Base-by-base conservation (phyloP, 2,888 invertebrate species). In the Adelognathus sp. region DNA sequence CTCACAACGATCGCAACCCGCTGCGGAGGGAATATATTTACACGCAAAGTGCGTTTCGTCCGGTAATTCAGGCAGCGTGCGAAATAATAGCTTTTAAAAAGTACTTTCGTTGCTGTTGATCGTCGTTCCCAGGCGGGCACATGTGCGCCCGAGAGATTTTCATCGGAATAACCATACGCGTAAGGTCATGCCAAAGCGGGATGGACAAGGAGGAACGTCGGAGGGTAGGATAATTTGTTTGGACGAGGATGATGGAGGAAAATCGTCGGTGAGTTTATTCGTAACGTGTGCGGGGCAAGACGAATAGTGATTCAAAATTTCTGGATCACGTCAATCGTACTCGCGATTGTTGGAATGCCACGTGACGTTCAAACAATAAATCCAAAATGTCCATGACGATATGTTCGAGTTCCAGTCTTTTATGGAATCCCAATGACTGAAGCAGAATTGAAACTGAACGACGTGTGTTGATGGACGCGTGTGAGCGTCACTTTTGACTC, bases 31-130 rank as follows among this genome's bases (percentile, higher is more conserved):
- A 52, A 50, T 44, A 61, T 71, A 71, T 58, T 7, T 24, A 31
- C 50, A 74, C 61, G 46, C 56, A 54, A 9, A 21, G n/a, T 9
- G 21, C 56, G 36, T 61, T 36, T 61, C 18, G 46, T 61, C 44
- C 61, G 60, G 54, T 66, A 77, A 72, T 77, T 67, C 77, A 46
- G n/a, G 72, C 72, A 63, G 72, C 71, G 54, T 14, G 61, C 77
- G 56, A 61, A 73, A 78, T 78, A 78, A 78, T 69, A 73, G 63
- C 73, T 73, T 73, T 78, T 69, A 69, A 78, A 73, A 73, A 41
- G 69, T 78, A 73, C 73, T 78, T 78, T 78, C 73, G 58, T 41
- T 36, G 33, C 39, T 72, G 52, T 52, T 63, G 27, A 11, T 46
- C 33, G 41, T 16, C 61, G 71, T 67, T 72, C 54, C 33, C 61